These are phyloP conservation scores for Scomber colias DNA, from an alignment of 2,113 vertebrate genomes.

Conservation along the genomic window DNA sequence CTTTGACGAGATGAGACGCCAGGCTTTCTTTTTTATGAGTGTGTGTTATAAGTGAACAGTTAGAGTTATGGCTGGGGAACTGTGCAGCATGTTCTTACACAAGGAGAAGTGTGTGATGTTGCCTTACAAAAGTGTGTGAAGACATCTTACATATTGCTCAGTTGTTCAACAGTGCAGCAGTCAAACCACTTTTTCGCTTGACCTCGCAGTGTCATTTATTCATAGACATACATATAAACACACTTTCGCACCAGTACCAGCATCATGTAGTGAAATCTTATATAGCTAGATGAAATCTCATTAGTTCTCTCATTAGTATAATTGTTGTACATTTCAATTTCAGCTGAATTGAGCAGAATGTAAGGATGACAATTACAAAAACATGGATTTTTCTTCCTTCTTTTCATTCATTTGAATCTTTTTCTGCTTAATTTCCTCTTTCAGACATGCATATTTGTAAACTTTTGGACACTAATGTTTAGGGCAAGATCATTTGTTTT, in stretches of 20 bases:
- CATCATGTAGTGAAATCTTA: no score
- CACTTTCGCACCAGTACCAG: background rate
- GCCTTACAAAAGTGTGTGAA: conserved; percentile 33
- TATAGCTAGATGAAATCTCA: no score
- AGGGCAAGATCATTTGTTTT: background rate
- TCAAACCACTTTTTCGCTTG: background rate
- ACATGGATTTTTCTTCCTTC: no score
- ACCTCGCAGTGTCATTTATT: background rate
- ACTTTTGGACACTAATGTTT: no score
- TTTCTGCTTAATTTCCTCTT: no score
- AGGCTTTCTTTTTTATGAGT: background rate
- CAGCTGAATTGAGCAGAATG: no score
- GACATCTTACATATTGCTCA: background rate
- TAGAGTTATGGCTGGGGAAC: background rate
- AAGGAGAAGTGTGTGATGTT: conserved; percentile 1
- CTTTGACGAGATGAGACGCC: background rate
- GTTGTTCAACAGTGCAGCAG: background rate
- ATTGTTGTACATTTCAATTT: no score
- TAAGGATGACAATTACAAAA: no score
- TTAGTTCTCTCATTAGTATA: no score
- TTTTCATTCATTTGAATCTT: no score
- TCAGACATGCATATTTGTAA: no score
- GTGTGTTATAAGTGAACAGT: background rate
- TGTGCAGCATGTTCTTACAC: background rate
- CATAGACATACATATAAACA: background rate